phyloP scores from a whole-genome alignment of 2,113 vertebrate genomes.

The Muntiacus reevesi region DNA sequence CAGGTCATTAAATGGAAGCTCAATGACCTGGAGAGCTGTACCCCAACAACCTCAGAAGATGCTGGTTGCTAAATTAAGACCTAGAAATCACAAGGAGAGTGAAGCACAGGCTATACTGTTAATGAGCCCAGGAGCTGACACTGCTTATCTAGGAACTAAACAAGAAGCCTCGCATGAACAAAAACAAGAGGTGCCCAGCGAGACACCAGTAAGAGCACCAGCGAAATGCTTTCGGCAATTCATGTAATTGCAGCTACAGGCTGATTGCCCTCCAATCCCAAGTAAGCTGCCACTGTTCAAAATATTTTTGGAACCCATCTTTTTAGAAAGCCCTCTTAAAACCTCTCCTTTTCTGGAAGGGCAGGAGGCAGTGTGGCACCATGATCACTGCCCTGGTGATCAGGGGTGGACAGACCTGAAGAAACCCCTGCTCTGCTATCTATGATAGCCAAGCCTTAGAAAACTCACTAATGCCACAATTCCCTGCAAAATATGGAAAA shows the following conservation, averaged over 20 bases:
- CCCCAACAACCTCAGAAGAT: neutral
- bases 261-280: neutral
- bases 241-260: neutral
- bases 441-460: neutral
- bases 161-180: neutral
- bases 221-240: neutral
- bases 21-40: neutral
- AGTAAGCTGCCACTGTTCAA: neutral
- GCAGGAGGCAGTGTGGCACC: fast-evolving
- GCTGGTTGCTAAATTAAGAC: neutral
- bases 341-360: neutral
- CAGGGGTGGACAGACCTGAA: neutral
- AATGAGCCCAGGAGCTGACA: neutral
- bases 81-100: neutral
- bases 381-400: neutral
- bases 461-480: neutral
- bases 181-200: no score
- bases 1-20: neutral
- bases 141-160: neutral
- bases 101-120: neutral
- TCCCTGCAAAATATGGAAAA: neutral
- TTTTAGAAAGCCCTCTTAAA: neutral
- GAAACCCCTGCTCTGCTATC: neutral
- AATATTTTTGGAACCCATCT: neutral
- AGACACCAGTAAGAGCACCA: neutral